These are phyloP conservation scores for Trilocha varians DNA, from an alignment of 2,888 invertebrate genomes.

Conservation along the genomic window DNA sequence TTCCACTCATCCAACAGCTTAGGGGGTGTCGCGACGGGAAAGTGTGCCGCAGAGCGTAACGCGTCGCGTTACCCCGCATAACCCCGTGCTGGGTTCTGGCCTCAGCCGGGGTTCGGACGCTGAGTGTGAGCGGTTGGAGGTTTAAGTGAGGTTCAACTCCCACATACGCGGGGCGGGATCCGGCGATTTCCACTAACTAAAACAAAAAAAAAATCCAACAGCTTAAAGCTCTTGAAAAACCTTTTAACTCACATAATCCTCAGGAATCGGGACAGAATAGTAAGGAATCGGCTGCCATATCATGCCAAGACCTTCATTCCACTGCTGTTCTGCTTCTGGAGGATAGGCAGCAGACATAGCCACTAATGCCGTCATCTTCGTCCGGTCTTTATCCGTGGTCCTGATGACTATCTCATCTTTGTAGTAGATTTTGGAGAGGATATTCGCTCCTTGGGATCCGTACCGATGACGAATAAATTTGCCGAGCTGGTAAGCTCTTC, in stretches of 20 bases:
- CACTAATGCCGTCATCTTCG: constrained; percentile 55
- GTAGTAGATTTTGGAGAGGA: constrained; percentile 45
- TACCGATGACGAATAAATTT: constrained; percentile 47
- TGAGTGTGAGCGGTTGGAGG: too few relatives aligned
- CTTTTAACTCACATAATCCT: constrained; percentile 51
- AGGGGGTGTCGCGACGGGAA: too few relatives aligned
- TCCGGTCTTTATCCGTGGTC: constrained; percentile 59
- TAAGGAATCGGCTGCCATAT: constrained; percentile 63
- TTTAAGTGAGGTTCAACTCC: too few relatives aligned
- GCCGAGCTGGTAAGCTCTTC: constrained; percentile 46
- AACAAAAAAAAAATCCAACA: too few relatives aligned
- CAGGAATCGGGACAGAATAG: constrained; percentile 38
- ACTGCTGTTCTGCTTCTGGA: constrained; percentile 51
- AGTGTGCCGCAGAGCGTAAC: too few relatives aligned
- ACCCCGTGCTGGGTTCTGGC: too few relatives aligned
- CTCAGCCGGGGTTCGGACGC: too few relatives aligned
- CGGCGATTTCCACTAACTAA: too few relatives aligned
- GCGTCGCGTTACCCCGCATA: too few relatives aligned
- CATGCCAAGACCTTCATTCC: constrained; percentile 51
- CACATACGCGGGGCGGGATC: too few relatives aligned
- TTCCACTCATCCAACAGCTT: too few relatives aligned
- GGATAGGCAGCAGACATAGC: constrained; percentile 59
- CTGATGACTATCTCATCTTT: constrained; percentile 43
- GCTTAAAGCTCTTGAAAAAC: too few relatives aligned
- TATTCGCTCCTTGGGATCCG: constrained; percentile 29